These are phyloP conservation scores for Drosophila rhopaloa DNA, from an alignment of 1,140 invertebrate genomes.

Conservation along the genomic window DNA sequence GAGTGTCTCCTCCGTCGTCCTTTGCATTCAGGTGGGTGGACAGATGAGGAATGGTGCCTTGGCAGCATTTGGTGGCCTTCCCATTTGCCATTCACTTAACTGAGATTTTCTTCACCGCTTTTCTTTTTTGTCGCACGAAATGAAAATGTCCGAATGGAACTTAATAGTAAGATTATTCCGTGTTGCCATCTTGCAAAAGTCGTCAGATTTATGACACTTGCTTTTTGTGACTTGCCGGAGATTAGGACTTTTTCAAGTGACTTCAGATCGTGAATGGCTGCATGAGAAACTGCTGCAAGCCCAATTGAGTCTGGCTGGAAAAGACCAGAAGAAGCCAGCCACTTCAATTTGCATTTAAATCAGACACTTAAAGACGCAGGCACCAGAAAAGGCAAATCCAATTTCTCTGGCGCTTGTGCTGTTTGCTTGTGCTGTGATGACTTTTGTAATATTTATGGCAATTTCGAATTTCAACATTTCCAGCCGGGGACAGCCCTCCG, in stretches of 20 bases:
- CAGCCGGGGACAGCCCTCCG: conserved; percentile 7
- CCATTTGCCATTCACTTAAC: conserved; percentile 28
- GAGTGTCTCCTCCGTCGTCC: conserved; percentile 8
- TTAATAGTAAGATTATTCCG: conserved; percentile 54
- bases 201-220: conserved; percentile 47
- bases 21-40: conserved; percentile 14
- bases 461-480: conserved; percentile 11
- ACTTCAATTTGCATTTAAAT: conserved; percentile 57
- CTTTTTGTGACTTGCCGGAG: conserved; percentile 11
- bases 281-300: conserved; percentile 22
- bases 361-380: conserved; percentile 17
- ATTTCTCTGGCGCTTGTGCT: conserved; percentile 19
- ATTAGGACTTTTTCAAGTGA: conserved; percentile 29
- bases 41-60: neutral
- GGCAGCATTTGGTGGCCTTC: conserved; percentile 1
- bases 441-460: conserved; percentile 46
- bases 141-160: conserved; percentile 41
- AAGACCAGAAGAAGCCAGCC: conserved; percentile 1
- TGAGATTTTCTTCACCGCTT: conserved; percentile 21
- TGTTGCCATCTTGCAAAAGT: conserved; percentile 39
- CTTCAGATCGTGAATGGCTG: conserved; percentile 20
- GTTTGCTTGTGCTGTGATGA: conserved; percentile 37
- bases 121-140: conserved; percentile 9
- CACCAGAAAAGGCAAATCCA: conserved; percentile 29
- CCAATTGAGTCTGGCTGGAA: conserved; percentile 10